phyloP scores from a whole-genome alignment of 2,113 vertebrate genomes.

The Lampris megalopsis region DNA sequence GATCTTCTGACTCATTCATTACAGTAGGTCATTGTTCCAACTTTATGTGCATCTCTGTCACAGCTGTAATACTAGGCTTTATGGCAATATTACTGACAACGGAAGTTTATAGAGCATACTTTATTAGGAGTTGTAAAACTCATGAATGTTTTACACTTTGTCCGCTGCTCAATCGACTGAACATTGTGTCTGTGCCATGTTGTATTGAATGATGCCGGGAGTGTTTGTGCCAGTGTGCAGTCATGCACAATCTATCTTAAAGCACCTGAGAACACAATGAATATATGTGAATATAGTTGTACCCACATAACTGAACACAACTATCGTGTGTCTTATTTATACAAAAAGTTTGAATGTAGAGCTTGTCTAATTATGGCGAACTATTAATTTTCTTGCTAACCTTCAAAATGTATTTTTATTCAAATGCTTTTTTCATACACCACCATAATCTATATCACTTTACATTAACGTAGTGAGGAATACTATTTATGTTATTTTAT shows the following conservation, averaged over 20 bases:
- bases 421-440: not conserved
- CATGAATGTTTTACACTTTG: constrained; percentile 24
- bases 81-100: constrained; percentile 56
- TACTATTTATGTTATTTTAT: too few species aligned
- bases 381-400: not conserved
- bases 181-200: not conserved
- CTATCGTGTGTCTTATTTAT: not conserved
- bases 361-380: not conserved
- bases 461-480: too few species aligned
- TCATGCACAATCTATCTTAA: not conserved
- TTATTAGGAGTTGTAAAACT: constrained; percentile 67
- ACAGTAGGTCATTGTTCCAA: not conserved
- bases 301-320: not conserved
- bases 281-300: too few species aligned
- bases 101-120: constrained; percentile 59
- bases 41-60: constrained; percentile 15
- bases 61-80: constrained; percentile 46
- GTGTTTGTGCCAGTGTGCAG: not conserved
- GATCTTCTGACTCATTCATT: too few species aligned
- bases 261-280: not conserved
- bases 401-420: not conserved
- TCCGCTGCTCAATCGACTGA: constrained; percentile 4
- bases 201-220: too few species aligned
- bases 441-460: not conserved
- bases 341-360: not conserved